These are phyloP conservation scores for Microtus ochrogaster DNA, from an alignment of 2,113 vertebrate species.

Conservation along the genomic window DNA sequence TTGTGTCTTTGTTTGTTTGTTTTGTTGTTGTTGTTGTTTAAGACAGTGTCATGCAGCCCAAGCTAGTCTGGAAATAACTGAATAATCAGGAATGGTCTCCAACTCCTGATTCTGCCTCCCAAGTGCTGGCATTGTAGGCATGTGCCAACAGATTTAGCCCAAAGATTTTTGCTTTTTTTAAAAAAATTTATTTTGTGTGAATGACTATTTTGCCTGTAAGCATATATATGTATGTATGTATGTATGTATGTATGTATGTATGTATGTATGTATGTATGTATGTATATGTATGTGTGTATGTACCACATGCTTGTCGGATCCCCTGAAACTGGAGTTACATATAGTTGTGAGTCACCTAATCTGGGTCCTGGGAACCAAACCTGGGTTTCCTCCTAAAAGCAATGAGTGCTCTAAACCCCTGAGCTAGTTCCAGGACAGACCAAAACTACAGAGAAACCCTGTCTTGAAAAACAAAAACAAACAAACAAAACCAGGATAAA, in stretches of 20 bases:
- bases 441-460: too few species aligned
- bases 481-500: too few species aligned
- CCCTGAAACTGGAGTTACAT: neutral
- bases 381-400: neutral
- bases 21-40: neutral
- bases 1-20: neutral
- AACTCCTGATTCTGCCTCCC: neutral
- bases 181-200: neutral
- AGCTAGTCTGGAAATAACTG: neutral
- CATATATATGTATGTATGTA: too few species aligned
- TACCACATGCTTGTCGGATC: neutral
- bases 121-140: neutral
- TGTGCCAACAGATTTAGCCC: neutral
- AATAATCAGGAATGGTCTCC: neutral
- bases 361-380: neutral
- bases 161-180: neutral
- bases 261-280: too few species aligned
- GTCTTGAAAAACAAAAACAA: too few species aligned
- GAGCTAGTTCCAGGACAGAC: neutral
- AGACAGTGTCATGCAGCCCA: neutral
- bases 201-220: neutral
- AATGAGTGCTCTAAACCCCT: neutral
- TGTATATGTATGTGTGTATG: too few species aligned
- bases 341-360: neutral
- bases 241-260: too few species aligned